Base-by-base conservation (phyloP, 92 coral and sea anemone genomes). In the Zoanthus gigantus region DNA sequence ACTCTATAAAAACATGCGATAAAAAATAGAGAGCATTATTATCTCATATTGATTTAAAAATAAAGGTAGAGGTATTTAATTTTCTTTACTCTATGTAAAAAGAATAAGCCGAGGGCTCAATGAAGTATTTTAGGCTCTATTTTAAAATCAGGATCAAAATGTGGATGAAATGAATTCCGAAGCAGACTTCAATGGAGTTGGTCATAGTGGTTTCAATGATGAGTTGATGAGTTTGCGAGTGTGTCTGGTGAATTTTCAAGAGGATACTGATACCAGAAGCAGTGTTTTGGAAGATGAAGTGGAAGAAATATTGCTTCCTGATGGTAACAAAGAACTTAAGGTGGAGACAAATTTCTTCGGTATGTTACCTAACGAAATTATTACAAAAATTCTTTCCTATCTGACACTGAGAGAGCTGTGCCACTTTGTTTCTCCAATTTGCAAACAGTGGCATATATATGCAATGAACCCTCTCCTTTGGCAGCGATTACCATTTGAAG, bases 291-390 rank as follows among this genome's bases (percentile, higher is more conserved):
- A 81, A 13, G 88, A 89, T 23, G 88, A 83, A 32, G 79, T 83
- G 6, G 91, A 89, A 89, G 87, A 88, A 71, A 73, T 78, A 31
- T 81, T 81, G 2, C 46, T 47, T 83, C 86, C 83, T 61, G 72
- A 65, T 23, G 88, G 83, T 7, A 46, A 37, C 71, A 53, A 54
- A 44, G 72, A 71, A 28, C 79, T 11, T 65, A 13, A 31, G 10
- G 74, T 28, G 46, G 74, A 60, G 45, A 44, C 28, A 5, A 45
- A 61, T 15, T 72, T 69, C 7, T 90, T 97, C 79, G 92, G 90
- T 63, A 5, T 81, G 73, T 87, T 97, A 81, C 99, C 98, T 17
- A 92, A 89, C 50, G 99, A 97, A 83, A 85, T 97, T 42, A 63
- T 93, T 34, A 77, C 90, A 6, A 86, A 91, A 57, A 97, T 97